Evolutionary conservation across 2,113 vertebrate genomes (phyloP), one percentile per base, ranked within the genome.

Genomic region (Antechinus flavipes): DNA sequence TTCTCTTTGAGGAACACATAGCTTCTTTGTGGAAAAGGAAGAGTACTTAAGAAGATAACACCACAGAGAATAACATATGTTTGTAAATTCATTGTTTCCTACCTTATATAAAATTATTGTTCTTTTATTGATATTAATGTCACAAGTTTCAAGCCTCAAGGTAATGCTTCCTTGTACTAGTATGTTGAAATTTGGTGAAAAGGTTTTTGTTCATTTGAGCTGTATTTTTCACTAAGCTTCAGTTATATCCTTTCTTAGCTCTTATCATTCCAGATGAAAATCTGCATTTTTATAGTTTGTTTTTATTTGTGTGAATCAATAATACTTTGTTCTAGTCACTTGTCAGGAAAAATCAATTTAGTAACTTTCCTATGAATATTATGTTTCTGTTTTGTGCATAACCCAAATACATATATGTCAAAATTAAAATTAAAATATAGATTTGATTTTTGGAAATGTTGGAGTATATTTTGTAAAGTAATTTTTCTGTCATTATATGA

Each of bases 371-470:
- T 22, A 42, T 84, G 68, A 84, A 84, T 42, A 84, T 84, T 23
- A 84, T 42, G 16, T 42, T 42, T 16, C 68, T 42, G 6, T 84
- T n/a, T 84, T 42, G 35, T 42, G 1, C 16, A 22, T 84, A 42
- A 84, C 61, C 3, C n/a, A 84, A 42, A 84, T 84, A 22, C 14
- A n/a, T 42, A 84, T 84, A 84, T 84, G 68, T 42, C 35, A 1
- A 76, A n/a, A 76, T 76, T 76, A 52, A n/a, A 61, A 61, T 54
- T 95, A 22, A 92, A 23, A 92, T 91, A 91, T 49, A 27, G 19
- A n/a, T 35, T 68, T 47, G 35, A 19, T 93, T 50, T 93, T 26
- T 90, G 54, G 54, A 26, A 24, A 35, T 94, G 35, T 52, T 1
- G 23, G 52, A 22, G 16, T 92, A 53, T 56, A 91, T 56, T 92